Evolutionary conservation across 2,113 vertebrate genomes (phyloP).

Genomic region (Lepus europaeus): DNA sequence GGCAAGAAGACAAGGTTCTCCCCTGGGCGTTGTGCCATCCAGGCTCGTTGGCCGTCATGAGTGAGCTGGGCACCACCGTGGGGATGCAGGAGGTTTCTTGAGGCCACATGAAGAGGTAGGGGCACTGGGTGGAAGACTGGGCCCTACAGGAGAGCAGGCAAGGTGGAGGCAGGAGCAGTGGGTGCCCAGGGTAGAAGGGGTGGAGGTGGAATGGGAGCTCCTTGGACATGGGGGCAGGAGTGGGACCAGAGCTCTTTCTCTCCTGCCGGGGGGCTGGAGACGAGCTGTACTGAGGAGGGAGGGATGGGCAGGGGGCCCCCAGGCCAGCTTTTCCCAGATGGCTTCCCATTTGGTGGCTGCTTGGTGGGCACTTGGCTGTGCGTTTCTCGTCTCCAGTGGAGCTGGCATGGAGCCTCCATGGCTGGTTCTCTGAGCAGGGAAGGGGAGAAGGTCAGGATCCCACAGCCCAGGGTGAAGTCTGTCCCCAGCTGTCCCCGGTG

Average conservation of each 20-base stretch:
- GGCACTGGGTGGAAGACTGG: conserved; percentile 75
- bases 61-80: not conserved
- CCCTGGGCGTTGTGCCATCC: conserved; percentile 74
- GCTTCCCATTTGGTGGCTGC: conserved; percentile 51
- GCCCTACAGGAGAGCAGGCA: conserved; percentile 82
- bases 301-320: not conserved
- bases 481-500: too few species aligned
- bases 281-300: not conserved
- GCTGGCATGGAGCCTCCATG: too few species aligned
- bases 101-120: conserved; percentile 84
- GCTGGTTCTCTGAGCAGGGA: conserved; percentile 50
- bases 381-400: not conserved
- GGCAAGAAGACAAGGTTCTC: conserved; percentile 79
- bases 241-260: not conserved
- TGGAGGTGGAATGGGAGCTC: conserved; percentile 75
- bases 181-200: conserved; percentile 85
- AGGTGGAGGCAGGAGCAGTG: conserved; percentile 82
- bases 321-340: not conserved
- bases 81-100: conserved; percentile 82
- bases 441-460: not conserved
- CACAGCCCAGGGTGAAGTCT: conserved; percentile 46
- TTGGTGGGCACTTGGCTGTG: not conserved
- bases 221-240: conserved; percentile 63
- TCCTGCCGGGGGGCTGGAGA: not conserved
- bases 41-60: conserved; percentile 38